These are phyloP conservation scores for Noctua fimbriata DNA, from an alignment of 2,888 invertebrate species.

Conservation along the genomic window DNA sequence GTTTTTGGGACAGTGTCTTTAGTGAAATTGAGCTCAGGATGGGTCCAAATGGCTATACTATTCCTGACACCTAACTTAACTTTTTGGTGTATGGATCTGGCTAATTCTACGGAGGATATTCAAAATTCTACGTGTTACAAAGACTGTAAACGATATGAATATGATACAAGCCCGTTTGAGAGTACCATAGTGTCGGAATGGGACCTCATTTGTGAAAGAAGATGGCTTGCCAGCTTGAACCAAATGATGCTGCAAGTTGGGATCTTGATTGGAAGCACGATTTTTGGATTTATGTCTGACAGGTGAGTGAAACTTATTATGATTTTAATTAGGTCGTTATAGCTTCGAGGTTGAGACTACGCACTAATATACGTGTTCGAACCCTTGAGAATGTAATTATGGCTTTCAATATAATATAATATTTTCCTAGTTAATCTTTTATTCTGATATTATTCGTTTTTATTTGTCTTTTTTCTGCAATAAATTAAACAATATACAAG, in stretches of 20 bases:
- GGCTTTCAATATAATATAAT: background rate
- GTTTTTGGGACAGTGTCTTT: slow-evolving; percentile 92
- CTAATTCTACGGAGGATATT: slow-evolving; percentile 72
- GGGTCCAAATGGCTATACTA: slow-evolving; percentile 94
- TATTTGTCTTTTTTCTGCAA: background rate
- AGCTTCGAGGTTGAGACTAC: background rate
- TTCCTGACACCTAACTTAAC: slow-evolving; percentile 92
- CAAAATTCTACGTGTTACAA: slow-evolving; percentile 85
- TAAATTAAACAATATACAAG: background rate
- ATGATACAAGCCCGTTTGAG: slow-evolving; percentile 91
- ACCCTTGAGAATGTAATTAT: background rate
- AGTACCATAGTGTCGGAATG: slow-evolving; percentile 94
- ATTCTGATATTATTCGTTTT: background rate
- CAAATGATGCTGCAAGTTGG: slow-evolving; percentile 94
- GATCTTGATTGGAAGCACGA: slow-evolving; percentile 92
- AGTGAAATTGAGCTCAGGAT: slow-evolving; percentile 94
- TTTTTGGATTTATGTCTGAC: slow-evolving; percentile 94
- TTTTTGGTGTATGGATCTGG: slow-evolving; percentile 87
- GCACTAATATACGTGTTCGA: background rate
- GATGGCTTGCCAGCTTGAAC: slow-evolving; percentile 92
- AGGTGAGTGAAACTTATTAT: slow-evolving; percentile 86
- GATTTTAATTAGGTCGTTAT: background rate
- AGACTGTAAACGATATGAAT: slow-evolving; percentile 90
- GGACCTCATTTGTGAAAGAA: slow-evolving; percentile 92
- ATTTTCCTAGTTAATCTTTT: background rate